phyloP scores from a whole-genome alignment of 2,888 invertebrate genomes.

The Leucozona laternaria region DNA sequence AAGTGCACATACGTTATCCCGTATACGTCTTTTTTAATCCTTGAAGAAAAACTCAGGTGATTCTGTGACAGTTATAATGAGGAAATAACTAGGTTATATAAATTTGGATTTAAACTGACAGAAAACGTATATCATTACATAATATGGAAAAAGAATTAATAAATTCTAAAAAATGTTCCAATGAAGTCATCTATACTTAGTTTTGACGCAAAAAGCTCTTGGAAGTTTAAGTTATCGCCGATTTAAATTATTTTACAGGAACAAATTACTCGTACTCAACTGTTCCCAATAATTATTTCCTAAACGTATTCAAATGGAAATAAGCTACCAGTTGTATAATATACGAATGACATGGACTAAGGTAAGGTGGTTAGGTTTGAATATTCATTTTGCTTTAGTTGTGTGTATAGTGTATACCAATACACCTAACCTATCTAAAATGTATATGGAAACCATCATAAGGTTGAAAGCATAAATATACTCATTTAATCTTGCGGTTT shows the following conservation, averaged over 20 bases:
- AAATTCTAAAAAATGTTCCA: not conserved
- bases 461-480: slow-evolving; percentile 31
- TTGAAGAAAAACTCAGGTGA: not conserved
- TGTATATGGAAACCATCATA: slow-evolving; percentile 41
- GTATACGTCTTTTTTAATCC: not conserved
- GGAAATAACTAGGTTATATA: not conserved
- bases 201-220: not conserved
- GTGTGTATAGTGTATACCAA: no score
- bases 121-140: not conserved
- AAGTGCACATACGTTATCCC: not conserved
- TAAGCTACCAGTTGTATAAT: slow-evolving; percentile 50
- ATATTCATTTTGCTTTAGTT: slow-evolving; percentile 67
- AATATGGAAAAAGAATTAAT: not conserved
- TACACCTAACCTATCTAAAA: no score
- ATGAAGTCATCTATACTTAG: not conserved
- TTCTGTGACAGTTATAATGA: not conserved
- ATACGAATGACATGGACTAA: slow-evolving; percentile 40
- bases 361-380: slow-evolving; percentile 62
- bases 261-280: not conserved
- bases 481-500: slow-evolving; percentile 25
- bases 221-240: not conserved
- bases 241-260: slow-evolving; percentile 14
- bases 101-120: not conserved
- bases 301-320: slow-evolving; percentile 59
- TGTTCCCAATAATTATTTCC: slow-evolving; percentile 30